A percentile compares a stretch with the other conserved stretches of the same genome.
Conservation (phyloP, 2,113 vertebrate species). For the Gadus macrocephalus region DNA sequence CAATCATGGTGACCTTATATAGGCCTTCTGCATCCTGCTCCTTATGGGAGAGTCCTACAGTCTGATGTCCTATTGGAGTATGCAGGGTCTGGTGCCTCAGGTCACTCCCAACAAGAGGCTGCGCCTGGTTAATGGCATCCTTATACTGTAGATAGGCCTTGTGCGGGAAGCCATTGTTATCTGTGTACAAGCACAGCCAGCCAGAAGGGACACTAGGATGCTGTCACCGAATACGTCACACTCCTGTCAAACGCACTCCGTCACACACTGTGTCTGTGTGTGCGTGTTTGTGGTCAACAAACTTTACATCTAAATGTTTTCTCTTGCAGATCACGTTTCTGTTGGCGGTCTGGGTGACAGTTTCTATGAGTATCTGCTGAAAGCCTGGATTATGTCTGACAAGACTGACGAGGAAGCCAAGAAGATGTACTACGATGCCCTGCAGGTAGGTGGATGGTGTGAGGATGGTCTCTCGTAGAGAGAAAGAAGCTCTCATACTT, state of each 20-base stretch:
- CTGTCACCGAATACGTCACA: too few species aligned
- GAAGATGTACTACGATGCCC: conserved; percentile 93
- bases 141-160: conserved; percentile 51
- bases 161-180: conserved; percentile 13
- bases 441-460: conserved; percentile 79
- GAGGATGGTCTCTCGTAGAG: too few species aligned
- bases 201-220: background rate
- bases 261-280: background rate
- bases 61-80: too few species aligned
- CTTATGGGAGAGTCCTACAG: too few species aligned
- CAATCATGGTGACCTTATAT: too few species aligned
- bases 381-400: conserved; percentile 98
- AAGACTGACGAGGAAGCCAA: conserved; percentile 91
- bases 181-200: background rate
- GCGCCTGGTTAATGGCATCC: conserved; percentile 53
- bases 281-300: background rate
- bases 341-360: conserved; percentile 95
- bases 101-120: conserved; percentile 33
- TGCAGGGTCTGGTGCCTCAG: background rate
- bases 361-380: conserved; percentile 98
- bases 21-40: too few species aligned
- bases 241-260: background rate
- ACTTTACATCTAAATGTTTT: conserved; percentile 5
- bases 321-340: conserved; percentile 88
- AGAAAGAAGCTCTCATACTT: too few species aligned